Percentiles rank a stretch among this genome's conserved stretches.
phyloP scores from a whole-genome alignment of 2,888 invertebrate genomes.

The Oscheius myriophilus region DNA sequence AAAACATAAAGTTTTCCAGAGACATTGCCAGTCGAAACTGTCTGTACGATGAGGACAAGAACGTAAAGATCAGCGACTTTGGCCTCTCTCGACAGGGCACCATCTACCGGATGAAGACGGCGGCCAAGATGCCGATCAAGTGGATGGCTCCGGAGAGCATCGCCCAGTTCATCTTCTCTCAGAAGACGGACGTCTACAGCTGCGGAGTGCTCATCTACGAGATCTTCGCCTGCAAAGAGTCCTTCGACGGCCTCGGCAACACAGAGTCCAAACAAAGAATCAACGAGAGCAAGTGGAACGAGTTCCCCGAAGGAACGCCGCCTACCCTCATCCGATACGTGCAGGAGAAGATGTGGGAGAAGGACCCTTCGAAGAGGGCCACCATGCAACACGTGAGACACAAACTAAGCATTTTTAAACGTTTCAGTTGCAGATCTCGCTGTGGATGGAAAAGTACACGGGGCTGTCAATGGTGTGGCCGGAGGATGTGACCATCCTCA shows the following conservation, averaged over 20 bases:
- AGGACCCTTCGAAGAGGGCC: conserved; percentile 6
- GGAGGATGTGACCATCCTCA: too few relatives aligned
- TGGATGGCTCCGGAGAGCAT: conserved; percentile 41
- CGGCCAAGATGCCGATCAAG: conserved; percentile 18
- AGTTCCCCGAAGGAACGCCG: conserved; percentile 21
- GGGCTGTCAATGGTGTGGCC: conserved; percentile 5
- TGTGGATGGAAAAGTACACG: conserved; percentile 21
- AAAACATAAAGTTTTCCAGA: too few relatives aligned
- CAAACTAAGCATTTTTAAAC: neutral
- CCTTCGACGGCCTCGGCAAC: conserved; percentile 23
- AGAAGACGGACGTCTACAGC: conserved; percentile 39
- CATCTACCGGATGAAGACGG: conserved; percentile 36
- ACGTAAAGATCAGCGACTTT: conserved; percentile 43
- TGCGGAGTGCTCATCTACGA: conserved; percentile 27
- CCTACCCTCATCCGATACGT: conserved; percentile 5
- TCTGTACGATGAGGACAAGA: conserved; percentile 24
- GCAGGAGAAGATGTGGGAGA: conserved; percentile 19
- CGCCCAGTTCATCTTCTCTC: conserved; percentile 21
- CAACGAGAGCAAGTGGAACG: neutral
- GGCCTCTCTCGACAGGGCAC: conserved; percentile 36
- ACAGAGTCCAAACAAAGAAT: conserved; percentile 5
- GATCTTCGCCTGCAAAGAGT: conserved; percentile 23
- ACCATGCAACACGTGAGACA: conserved; percentile 16
- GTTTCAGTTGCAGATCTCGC: neutral
- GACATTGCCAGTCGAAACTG: conserved; percentile 22